Conservation (phyloP, 2,113 vertebrate species). For the Tapirus terrestris region DNA sequence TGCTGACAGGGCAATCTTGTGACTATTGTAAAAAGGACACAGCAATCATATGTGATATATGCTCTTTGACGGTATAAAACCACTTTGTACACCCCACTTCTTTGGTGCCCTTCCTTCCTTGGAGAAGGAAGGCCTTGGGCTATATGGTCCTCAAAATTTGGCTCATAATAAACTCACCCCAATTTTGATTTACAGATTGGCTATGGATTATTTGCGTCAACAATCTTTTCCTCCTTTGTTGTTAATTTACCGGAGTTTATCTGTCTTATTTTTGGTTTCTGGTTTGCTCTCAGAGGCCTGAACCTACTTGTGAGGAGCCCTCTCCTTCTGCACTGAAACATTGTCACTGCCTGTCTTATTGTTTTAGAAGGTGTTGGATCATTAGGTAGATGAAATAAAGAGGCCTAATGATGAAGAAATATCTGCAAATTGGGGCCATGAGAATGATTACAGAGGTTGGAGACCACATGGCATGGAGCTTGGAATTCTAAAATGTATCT, state of each 20-base stretch:
- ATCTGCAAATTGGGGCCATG: not conserved
- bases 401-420: not conserved
- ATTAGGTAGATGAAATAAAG: not conserved
- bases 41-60: too few species aligned
- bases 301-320: not conserved
- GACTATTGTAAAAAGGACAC: too few species aligned
- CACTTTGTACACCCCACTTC: too few species aligned
- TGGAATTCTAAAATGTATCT: not conserved
- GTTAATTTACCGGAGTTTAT: not conserved
- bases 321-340: not conserved
- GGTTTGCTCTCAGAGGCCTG: not conserved
- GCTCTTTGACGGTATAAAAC: too few species aligned
- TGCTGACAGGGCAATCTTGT: too few species aligned
- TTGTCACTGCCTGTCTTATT: not conserved
- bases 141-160: too few species aligned
- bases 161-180: too few species aligned
- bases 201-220: too few species aligned
- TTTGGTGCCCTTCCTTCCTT: too few species aligned
- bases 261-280: constrained; percentile 27
- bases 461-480: not conserved
- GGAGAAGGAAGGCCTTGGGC: too few species aligned
- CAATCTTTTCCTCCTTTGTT: not conserved
- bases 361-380: not conserved
- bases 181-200: too few species aligned
- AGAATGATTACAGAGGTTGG: not conserved